Evolutionary conservation across 2,113 vertebrate genomes (phyloP).

Genomic region (zebrafish (Danio rerio)): GRCz12tu NC_133194.1:6187501-6188000

Average conservation of each 20-base stretch:
- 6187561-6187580: conserved; percentile 4
- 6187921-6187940: background rate
- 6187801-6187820: conserved; percentile 54
- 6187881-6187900: conserved; percentile 45
- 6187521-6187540: conserved; percentile 22
- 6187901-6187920: conserved; percentile 8
- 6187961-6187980: conserved; percentile 19
- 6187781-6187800: conserved; percentile 30
- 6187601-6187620: conserved; percentile 25
- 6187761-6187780: conserved; percentile 1
- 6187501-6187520: background rate
- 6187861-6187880: conserved; percentile 40
- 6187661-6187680: background rate
- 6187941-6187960: background rate
- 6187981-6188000: conserved; percentile 37
- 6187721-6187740: conserved; percentile 23
- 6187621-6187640: conserved; percentile 6
- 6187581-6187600: conserved; percentile 17
- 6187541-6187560: conserved; percentile 16
- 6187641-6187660: background rate
- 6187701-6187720: background rate
- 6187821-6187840: conserved; percentile 54
- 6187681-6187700: background rate
- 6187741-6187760: background rate
- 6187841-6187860: conserved; percentile 38